Conservation (phyloP, 2,797 vertebrate genomes). For the Dermochelys coriacea region DNA sequence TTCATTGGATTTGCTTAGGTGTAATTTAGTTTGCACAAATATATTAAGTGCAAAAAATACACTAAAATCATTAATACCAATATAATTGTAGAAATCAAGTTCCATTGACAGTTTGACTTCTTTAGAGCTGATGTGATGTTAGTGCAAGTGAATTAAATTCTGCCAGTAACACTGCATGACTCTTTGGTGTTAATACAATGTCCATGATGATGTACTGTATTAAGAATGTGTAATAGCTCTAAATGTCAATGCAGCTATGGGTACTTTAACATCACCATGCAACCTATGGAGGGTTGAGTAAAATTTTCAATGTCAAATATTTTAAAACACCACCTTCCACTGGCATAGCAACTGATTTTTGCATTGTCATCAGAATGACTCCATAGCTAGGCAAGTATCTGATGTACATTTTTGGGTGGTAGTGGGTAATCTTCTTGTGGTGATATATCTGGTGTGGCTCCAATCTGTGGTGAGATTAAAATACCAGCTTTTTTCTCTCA, state of each 20-base stretch:
- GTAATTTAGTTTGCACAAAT: conserved; percentile 13
- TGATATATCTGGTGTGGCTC: not conserved
- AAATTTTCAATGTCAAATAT: conserved; percentile 47
- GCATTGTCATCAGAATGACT: conserved; percentile 30
- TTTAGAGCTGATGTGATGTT: not conserved
- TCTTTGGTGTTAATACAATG: not conserved
- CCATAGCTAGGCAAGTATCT: not conserved
- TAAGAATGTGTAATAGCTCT: not conserved
- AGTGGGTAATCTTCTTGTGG: conserved; percentile 36
- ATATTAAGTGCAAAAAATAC: not conserved
- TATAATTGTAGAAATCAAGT: not conserved
- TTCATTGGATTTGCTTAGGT: conserved; percentile 1
- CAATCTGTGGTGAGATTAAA: not conserved
- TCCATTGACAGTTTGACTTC: not conserved
- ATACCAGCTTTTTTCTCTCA: not conserved
- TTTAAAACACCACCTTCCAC: conserved; percentile 38
- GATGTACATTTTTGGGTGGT: not conserved
- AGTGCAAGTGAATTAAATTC: not conserved
- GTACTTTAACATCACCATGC: not conserved
- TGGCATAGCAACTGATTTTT: not conserved
- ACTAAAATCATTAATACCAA: not conserved
- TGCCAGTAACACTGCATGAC: not conserved
- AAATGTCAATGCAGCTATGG: not conserved
- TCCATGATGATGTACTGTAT: not conserved
- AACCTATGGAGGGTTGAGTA: not conserved